Evolutionary conservation across 2,888 invertebrate species (phyloP).

Genomic region (Coenonympha arcania): DNA sequence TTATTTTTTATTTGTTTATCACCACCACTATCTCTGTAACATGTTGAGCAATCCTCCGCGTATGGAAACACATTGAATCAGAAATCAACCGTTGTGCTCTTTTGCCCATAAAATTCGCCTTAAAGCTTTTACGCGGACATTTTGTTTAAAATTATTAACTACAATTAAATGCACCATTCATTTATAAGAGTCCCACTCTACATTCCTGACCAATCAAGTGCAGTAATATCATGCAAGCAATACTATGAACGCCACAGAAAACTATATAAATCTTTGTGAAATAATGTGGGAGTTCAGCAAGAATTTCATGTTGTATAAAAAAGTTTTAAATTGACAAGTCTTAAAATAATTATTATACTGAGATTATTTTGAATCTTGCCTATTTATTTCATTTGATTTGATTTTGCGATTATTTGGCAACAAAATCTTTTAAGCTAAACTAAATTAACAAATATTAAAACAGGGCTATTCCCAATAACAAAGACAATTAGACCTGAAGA

Average conservation of each 20-base stretch:
- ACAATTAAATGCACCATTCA: conserved; percentile 73
- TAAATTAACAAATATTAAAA: too few relatives aligned
- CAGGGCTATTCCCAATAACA: too few relatives aligned
- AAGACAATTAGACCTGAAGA: too few relatives aligned
- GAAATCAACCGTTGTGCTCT: conserved; percentile 51
- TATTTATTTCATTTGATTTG: too few relatives aligned
- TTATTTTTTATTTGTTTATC: conserved; percentile 37
- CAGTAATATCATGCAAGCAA: conserved; percentile 59
- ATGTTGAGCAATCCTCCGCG: conserved; percentile 62
- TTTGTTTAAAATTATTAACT: conserved; percentile 63
- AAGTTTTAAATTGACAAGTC: background rate
- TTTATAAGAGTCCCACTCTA: conserved; percentile 47
- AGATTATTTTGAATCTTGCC: too few relatives aligned
- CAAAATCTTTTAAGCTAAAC: too few relatives aligned
- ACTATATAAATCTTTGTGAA: background rate
- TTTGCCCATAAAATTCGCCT: conserved; percentile 52
- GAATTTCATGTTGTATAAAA: background rate
- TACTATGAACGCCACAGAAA: conserved; percentile 29
- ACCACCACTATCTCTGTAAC: conserved; percentile 21
- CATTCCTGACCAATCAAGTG: conserved; percentile 40
- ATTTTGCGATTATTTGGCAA: too few relatives aligned
- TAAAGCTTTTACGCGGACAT: conserved; percentile 70
- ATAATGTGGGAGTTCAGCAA: too few relatives aligned
- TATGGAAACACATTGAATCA: conserved; percentile 28
- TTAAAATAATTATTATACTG: background rate